Evolutionary conservation across 2,113 vertebrate species (phyloP).

Genomic region (Sciurus niger): DNA sequence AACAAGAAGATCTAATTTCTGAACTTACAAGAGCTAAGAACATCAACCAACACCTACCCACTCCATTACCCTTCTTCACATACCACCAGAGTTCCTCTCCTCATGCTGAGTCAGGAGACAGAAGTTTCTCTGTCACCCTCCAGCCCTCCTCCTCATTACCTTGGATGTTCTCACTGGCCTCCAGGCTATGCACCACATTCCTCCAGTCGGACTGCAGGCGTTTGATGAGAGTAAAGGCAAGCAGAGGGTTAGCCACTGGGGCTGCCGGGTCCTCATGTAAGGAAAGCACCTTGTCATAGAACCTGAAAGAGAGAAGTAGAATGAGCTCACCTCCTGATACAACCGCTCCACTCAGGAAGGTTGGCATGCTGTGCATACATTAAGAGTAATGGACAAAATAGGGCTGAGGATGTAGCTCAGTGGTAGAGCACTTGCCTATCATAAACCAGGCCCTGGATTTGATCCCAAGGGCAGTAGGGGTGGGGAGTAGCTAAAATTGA

Average conservation of each 20-base stretch:
- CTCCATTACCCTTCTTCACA: not conserved
- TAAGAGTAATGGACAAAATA: not conserved
- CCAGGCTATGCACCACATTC: constrained; percentile 92
- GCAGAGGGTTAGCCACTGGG: constrained; percentile 92
- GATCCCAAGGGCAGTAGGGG: not conserved
- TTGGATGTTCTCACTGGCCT: constrained; percentile 91
- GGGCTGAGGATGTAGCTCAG: not conserved
- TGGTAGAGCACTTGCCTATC: not conserved
- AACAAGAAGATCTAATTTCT: not conserved
- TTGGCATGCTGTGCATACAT: not conserved
- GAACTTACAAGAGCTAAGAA: not conserved
- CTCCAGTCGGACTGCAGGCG: constrained; percentile 95
- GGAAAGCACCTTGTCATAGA: constrained; percentile 92
- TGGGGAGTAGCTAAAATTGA: not conserved
- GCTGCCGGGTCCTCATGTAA: constrained; percentile 88
- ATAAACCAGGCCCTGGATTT: not conserved
- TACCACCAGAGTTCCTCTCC: constrained; percentile 52
- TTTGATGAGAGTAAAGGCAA: constrained; percentile 96
- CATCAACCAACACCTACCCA: not conserved
- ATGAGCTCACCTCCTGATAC: not conserved
- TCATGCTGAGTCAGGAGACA: constrained; percentile 27
- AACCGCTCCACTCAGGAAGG: not conserved
- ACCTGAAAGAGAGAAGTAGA: constrained; percentile 87
- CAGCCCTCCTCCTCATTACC: constrained; percentile 86
- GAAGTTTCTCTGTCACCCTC: constrained; percentile 8